Conservation (phyloP, 2,888 invertebrate genomes). For the Amitus sp. region DNA sequence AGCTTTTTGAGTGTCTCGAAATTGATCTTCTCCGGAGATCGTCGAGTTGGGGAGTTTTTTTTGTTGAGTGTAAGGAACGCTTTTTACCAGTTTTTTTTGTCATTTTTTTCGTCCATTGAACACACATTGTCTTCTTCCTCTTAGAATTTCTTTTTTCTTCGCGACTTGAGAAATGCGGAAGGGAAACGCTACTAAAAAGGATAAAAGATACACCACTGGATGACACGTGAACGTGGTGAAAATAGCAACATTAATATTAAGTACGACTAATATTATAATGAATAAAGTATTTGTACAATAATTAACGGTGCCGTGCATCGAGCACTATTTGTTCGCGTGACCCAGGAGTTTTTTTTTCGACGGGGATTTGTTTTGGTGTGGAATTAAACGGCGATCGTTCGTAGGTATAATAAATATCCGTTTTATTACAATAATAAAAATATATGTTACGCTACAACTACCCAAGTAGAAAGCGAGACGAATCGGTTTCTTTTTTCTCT, state of each 20-base stretch:
- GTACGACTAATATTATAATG: slow-evolving; percentile 66
- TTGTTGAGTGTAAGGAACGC: background rate
- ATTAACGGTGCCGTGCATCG: slow-evolving; percentile 63
- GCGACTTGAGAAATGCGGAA: slow-evolving; percentile 4
- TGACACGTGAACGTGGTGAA: slow-evolving; percentile 60
- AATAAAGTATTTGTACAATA: slow-evolving; percentile 66
- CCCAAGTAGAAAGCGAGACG: too few species aligned
- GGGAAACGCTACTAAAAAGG: slow-evolving; percentile 35
- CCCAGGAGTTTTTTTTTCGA: slow-evolving; percentile 4
- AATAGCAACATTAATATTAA: slow-evolving; percentile 64
- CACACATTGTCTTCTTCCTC: slow-evolving; percentile 9
- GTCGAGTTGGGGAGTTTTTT: background rate
- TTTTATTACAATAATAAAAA: slow-evolving; percentile 16
- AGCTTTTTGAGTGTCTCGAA: background rate
- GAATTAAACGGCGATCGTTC: background rate
- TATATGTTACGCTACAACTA: slow-evolving; percentile 8
- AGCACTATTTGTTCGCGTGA: slow-evolving; percentile 37
- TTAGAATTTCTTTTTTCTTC: slow-evolving; percentile 4
- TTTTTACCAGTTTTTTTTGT: slow-evolving; percentile 3
- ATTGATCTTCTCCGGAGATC: background rate
- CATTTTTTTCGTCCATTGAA: background rate
- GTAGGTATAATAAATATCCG: slow-evolving; percentile 13
- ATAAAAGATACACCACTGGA: slow-evolving; percentile 48
- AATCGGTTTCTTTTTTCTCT: too few species aligned
- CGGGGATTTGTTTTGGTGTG: background rate